These are phyloP conservation scores for Sinocyclocheilus grahami DNA, from an alignment of 2,113 vertebrate species.

Conservation along the genomic window DNA sequence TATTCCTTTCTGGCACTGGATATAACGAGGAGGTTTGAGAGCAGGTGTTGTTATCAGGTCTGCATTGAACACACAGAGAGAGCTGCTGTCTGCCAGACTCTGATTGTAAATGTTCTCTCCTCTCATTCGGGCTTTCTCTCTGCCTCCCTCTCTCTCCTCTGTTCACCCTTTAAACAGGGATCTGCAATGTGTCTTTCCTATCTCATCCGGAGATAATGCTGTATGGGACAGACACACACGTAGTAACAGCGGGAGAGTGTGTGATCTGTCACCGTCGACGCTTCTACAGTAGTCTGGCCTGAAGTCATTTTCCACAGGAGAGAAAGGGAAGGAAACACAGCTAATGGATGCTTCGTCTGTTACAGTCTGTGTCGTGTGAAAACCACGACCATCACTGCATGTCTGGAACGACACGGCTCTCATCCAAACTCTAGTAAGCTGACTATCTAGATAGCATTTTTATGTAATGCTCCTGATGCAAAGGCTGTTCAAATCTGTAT, in stretches of 20 bases:
- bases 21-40: slow-evolving; percentile 1
- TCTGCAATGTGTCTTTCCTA: slow-evolving; percentile 18
- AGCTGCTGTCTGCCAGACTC: slow-evolving; percentile 18
- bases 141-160: neutral
- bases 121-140: neutral
- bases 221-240: slow-evolving; percentile 23
- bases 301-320: slow-evolving; percentile 9
- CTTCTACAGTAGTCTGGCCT: slow-evolving; percentile 6
- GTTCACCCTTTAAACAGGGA: slow-evolving; percentile 29
- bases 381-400: neutral
- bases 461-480: neutral
- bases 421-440: neutral
- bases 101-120: slow-evolving; percentile 35
- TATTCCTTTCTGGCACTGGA: neutral
- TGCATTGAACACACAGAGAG: slow-evolving; percentile 34
- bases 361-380: neutral
- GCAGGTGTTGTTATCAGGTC: slow-evolving; percentile 38
- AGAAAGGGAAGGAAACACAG: neutral
- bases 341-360: neutral
- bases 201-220: slow-evolving; percentile 37
- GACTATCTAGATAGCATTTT: neutral
- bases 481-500: neutral
- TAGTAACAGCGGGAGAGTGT: slow-evolving; percentile 20
- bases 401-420: neutral
- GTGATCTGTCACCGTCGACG: slow-evolving; percentile 1